Evolutionary conservation across 2,113 vertebrate genomes (phyloP).

Genomic region (Oreamnos americanus): DNA sequence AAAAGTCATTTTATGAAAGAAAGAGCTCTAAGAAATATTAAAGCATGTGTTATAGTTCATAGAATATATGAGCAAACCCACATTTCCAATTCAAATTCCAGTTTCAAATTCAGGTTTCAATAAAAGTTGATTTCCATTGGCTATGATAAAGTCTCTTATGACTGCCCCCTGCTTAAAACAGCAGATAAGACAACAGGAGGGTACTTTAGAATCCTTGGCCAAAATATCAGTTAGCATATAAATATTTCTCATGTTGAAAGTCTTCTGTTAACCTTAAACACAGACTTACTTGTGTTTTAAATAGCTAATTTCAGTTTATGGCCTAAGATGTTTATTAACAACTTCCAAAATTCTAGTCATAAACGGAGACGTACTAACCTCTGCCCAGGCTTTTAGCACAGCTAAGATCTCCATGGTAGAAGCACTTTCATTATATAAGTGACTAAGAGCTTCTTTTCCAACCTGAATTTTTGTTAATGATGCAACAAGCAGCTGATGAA

Average conservation of each 20-base stretch:
- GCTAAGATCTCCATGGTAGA: conserved; percentile 93
- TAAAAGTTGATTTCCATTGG: neutral
- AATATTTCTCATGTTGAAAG: neutral
- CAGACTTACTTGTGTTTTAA: neutral
- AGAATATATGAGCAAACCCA: neutral
- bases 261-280: conserved; percentile 30
- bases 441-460: conserved; percentile 84
- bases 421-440: conserved; percentile 91
- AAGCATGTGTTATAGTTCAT: neutral
- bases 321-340: neutral
- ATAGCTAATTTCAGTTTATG: conserved; percentile 5
- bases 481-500: conserved; percentile 92
- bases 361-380: conserved; percentile 81
- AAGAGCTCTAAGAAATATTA: neutral
- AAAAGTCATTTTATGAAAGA: neutral
- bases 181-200: neutral
- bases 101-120: neutral
- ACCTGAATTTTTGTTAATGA: conserved; percentile 91
- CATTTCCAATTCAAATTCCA: neutral
- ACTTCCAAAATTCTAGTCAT: neutral
- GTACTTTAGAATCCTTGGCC: neutral
- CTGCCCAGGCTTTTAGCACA: conserved; percentile 96
- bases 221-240: neutral
- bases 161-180: neutral
- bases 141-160: neutral